These are phyloP conservation scores for Clunio marinus DNA, from an alignment of 2,888 invertebrate genomes.

Conservation along the genomic window DNA sequence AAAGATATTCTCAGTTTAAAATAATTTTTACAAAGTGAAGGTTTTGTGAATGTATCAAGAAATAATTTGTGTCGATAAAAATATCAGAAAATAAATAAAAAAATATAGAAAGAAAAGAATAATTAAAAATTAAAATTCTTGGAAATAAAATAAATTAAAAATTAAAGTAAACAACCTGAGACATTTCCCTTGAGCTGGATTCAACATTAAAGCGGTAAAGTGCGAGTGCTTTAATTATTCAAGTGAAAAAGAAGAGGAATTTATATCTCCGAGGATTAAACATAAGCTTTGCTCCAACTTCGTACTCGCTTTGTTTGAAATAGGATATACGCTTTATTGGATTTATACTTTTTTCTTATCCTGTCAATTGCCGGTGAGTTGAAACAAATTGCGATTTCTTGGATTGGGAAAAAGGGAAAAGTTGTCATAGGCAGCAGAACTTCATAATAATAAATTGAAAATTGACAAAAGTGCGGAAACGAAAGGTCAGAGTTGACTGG, in stretches of 20 bases:
- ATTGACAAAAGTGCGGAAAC: slow-evolving; percentile 19
- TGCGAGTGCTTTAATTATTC: slow-evolving; percentile 33
- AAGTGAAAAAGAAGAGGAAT: not conserved
- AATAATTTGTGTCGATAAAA: not conserved
- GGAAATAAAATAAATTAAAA: slow-evolving; percentile 21
- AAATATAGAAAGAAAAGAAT: not conserved
- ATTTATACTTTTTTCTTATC: not conserved
- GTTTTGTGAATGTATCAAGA: too few relatives aligned
- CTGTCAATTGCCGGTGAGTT: slow-evolving; percentile 1
- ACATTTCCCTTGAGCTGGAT: not conserved
- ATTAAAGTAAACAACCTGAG: not conserved
- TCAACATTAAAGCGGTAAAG: slow-evolving; percentile 8
- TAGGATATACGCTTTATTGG: slow-evolving; percentile 11
- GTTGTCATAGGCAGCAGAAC: not conserved
- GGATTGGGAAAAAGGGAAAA: not conserved
- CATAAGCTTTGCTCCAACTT: not conserved
- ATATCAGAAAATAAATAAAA: not conserved
- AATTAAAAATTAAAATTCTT: slow-evolving; percentile 30
- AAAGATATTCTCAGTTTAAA: not conserved
- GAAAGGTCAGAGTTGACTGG: slow-evolving; percentile 37
- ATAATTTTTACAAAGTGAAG: not conserved
- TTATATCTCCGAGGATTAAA: slow-evolving; percentile 23
- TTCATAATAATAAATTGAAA: not conserved
- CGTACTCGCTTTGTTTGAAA: not conserved
- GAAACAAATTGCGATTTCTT: not conserved